These are phyloP conservation scores for Amblyjoppa proteus DNA, from an alignment of 2,888 invertebrate species.

Conservation along the genomic window DNA sequence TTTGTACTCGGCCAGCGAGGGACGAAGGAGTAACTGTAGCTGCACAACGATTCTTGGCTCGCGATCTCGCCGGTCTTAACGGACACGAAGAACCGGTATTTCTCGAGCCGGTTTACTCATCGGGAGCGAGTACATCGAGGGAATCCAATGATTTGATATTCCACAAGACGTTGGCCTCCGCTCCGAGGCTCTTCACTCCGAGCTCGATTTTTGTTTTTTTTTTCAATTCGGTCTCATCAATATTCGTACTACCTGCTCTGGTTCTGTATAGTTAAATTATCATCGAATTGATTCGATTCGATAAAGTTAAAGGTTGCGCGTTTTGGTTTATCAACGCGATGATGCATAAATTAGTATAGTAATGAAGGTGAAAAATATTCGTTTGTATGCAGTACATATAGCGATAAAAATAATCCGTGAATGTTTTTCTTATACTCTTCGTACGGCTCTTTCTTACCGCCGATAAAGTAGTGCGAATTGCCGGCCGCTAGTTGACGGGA, in stretches of 20 bases:
- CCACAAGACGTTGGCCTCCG: conserved; percentile 27
- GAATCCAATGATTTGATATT: conserved; percentile 4
- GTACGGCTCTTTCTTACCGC: background rate
- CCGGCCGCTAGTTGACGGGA: background rate
- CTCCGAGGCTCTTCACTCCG: conserved; percentile 1
- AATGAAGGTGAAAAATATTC: background rate
- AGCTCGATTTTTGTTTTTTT: background rate
- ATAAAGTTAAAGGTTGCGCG: background rate
- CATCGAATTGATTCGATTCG: background rate
- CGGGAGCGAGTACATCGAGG: conserved; percentile 34
- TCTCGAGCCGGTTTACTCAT: conserved; percentile 53
- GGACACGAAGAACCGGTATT: conserved; percentile 65
- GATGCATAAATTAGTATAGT: background rate
- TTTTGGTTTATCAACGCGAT: background rate
- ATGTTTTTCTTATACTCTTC: background rate
- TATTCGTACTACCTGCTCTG: background rate
- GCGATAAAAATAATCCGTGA: background rate
- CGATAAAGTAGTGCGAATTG: background rate
- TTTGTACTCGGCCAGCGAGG: conserved; percentile 22
- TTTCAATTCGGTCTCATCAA: background rate
- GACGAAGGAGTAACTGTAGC: conserved; percentile 58
- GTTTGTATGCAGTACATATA: background rate
- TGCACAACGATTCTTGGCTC: conserved; percentile 15
- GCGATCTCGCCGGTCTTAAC: conserved; percentile 10
- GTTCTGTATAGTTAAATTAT: background rate